Conservation (phyloP, 37 sponge, comb jelly and placozoan genomes). For the Cliona cf. orientalis region DNA sequence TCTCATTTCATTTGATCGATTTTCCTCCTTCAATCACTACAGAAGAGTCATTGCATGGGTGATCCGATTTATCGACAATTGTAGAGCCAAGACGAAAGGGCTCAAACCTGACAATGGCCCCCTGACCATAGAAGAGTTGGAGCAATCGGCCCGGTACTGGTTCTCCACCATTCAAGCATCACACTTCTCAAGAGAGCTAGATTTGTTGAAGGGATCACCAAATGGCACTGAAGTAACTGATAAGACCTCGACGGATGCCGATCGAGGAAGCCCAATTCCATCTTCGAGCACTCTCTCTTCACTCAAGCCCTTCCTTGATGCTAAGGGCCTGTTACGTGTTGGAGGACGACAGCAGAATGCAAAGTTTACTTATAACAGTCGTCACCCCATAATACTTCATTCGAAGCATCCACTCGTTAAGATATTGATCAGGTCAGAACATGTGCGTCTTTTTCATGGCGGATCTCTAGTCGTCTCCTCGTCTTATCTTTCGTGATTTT, state of each 20-base stretch:
- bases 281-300: conserved; percentile 7
- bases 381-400: conserved; percentile 44
- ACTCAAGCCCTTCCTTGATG: conserved; percentile 46
- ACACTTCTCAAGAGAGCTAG: conserved; percentile 24
- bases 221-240: no score
- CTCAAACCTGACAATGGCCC: background rate
- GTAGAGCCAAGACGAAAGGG: background rate
- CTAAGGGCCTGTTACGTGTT: conserved; percentile 20
- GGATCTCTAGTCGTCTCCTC: conserved; percentile 16
- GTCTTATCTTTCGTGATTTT: conserved; percentile 15
- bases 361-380: background rate
- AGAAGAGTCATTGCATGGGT: conserved; percentile 47
- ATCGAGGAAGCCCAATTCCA: no score
- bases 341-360: conserved; percentile 40
- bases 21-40: conserved; percentile 10
- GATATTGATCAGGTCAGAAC: conserved; percentile 25
- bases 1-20: conserved; percentile 13
- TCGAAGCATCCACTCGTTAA: conserved; percentile 16
- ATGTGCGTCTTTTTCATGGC: conserved; percentile 25
- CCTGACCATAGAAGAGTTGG: background rate
- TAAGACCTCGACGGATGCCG: no score
- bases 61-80: conserved; percentile 35
- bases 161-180: conserved; percentile 3
- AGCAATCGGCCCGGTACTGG: conserved; percentile 12
- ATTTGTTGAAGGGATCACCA: background rate